Base-by-base conservation (phyloP, 2,888 invertebrate genomes). In the Drosophila mettleri region DNA sequence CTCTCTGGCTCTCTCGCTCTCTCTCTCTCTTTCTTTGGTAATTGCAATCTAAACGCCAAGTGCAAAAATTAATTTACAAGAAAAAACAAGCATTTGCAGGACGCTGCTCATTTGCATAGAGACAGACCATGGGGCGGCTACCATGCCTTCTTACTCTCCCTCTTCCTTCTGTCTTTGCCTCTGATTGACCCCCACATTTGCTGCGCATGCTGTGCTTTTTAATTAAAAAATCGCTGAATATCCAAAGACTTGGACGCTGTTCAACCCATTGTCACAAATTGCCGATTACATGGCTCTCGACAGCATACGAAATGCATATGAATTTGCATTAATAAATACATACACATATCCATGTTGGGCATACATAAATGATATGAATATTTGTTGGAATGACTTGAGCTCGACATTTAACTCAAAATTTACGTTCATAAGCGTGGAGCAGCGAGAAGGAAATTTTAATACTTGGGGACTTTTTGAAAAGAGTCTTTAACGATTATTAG, bases 31-130 rank as follows among this genome's bases (percentile, higher is more conserved):
- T 57, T 62, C 46, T 9, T 48, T 45, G 46, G 64, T 74, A 84
- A 87, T 83, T 86, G 84, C 78, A 83, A 78, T 78, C 71, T 83
- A 78, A 70, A 73, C 72, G 79, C 73, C 74, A 84, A 86, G 86
- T 88, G 85, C 78, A 80, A 71, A 86, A 86, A 79, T 77, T 84
- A 86, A 88, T 86, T 88, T 66, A 57, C 63, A 71, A 80, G 55
- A 48, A 64, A 61, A 49, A 48, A 22, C 43, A 62, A 66, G 16
- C 14, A 34, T 38, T 57, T n/a, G 38, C 51, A 66, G 45, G 39
- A 52, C 52, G 33, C 39, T 51, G 48, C 53, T 74, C 61, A 74
- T 75, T 64, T 74, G 43, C 78, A 74, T 64, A 51, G n/a, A 41
- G 27, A 16, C 16, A 41, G 27, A 16, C 16, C n/a, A 41, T 18